phyloP scores from a whole-genome alignment of 2,888 invertebrate genomes.

The Syrista parreyssii region DNA sequence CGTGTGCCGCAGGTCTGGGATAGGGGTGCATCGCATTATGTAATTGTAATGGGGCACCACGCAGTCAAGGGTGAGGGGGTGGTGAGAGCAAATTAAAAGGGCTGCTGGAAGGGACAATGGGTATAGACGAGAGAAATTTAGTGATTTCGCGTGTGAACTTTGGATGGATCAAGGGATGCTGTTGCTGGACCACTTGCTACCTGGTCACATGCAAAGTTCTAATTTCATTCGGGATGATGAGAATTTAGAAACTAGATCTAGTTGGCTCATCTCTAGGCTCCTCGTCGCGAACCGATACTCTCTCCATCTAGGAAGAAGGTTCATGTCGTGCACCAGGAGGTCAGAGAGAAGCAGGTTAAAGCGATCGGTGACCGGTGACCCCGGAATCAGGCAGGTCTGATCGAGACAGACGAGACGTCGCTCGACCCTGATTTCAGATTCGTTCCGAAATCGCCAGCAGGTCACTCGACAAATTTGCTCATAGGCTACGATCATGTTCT shows the following conservation, averaged over 20 bases:
- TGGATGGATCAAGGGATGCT: background rate
- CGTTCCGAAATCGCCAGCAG: conserved; percentile 41
- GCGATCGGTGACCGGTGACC: conserved; percentile 3
- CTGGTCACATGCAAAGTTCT: background rate
- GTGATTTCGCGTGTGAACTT: conserved; percentile 54
- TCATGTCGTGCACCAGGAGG: conserved; percentile 21
- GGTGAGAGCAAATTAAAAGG: conserved; percentile 20
- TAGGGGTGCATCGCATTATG: conserved; percentile 61
- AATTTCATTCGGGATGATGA: background rate
- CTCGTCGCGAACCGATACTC: background rate
- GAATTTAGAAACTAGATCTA: background rate
- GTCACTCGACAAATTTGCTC: background rate
- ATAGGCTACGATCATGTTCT: background rate
- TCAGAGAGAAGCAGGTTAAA: background rate
- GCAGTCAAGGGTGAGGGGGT: conserved; percentile 11
- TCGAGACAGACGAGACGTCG: conserved; percentile 6
- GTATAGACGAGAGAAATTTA: background rate
- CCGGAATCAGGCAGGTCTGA: conserved; percentile 12
- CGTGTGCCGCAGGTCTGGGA: conserved; percentile 31
- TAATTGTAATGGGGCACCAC: conserved; percentile 55
- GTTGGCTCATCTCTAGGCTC: background rate
- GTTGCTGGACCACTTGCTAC: background rate
- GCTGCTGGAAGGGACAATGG: conserved; percentile 24
- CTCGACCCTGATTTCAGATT: conserved; percentile 32
- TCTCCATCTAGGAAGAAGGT: background rate